Evolutionary conservation across 2,797 vertebrate species (phyloP).

Genomic region (Cryptoblepharus egeriae): DNA sequence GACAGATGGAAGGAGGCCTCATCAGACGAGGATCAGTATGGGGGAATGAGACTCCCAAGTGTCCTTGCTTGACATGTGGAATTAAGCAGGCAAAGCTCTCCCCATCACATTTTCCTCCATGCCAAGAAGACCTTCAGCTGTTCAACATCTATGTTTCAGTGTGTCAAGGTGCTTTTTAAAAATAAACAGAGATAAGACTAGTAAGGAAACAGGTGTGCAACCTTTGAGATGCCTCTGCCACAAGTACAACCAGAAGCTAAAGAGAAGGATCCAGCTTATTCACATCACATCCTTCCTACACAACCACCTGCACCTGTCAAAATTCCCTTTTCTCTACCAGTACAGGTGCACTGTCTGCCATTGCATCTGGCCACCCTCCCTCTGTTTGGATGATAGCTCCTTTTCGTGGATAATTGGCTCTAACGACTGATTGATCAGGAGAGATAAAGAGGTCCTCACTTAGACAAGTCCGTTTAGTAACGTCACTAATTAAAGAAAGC

Average conservation of each 20-base stretch:
- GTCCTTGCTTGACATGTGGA: no score
- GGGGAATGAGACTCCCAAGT: no score
- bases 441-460: conserved; percentile 24
- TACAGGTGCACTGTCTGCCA: not conserved
- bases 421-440: conserved; percentile 24
- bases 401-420: conserved; percentile 20
- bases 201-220: not conserved
- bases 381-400: not conserved
- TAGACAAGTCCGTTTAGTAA: conserved; percentile 25
- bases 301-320: not conserved
- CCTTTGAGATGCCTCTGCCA: not conserved
- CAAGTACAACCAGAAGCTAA: not conserved
- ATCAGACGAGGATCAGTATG: no score
- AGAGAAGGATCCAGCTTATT: not conserved
- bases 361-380: not conserved
- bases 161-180: not conserved
- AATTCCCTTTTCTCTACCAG: not conserved
- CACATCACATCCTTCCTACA: not conserved
- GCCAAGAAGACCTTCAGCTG: not conserved
- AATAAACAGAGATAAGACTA: not conserved
- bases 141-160: not conserved
- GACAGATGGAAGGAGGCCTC: no score
- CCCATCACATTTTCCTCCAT: not conserved
- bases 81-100: not conserved
- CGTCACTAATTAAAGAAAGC: conserved; percentile 36